These are phyloP conservation scores for Zhengitettix transpicula DNA, from an alignment of 2,888 invertebrate genomes.

Conservation along the genomic window DNA sequence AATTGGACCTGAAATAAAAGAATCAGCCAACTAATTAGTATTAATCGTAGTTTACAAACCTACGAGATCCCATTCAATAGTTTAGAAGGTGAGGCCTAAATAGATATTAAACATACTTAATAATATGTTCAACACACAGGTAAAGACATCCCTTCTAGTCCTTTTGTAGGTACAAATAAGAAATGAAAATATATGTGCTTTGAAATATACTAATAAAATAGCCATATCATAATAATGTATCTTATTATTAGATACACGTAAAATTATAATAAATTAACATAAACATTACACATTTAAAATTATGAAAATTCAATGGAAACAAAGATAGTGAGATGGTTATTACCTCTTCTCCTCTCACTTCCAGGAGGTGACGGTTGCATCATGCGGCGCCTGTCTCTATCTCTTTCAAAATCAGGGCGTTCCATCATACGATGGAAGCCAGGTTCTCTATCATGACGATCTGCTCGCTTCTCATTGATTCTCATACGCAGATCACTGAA, in stretches of 20 bases:
- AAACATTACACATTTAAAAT: no score
- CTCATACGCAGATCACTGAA: conserved; percentile 11
- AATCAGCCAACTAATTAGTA: neutral
- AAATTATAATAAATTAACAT: no score
- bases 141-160: no score
- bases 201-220: no score
- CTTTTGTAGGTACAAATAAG: no score
- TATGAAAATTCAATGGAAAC: no score
- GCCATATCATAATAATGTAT: no score
- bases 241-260: no score
- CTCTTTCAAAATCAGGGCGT: conserved; percentile 1
- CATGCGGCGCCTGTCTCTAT: conserved; percentile 1
- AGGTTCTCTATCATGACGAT: conserved; percentile 7
- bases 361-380: conserved; percentile 6
- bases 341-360: conserved; percentile 5
- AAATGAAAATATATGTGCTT: no score
- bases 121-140: no score
- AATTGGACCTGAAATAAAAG: neutral
- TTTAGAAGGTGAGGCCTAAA: neutral
- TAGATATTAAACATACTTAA: no score
- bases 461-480: conserved; percentile 11
- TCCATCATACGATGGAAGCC: conserved; percentile 2
- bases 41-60: no score
- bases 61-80: neutral
- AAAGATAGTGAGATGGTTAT: neutral